Base-by-base conservation (phyloP, 1,140 invertebrate genomes). In the Cydia amplana region DNA sequence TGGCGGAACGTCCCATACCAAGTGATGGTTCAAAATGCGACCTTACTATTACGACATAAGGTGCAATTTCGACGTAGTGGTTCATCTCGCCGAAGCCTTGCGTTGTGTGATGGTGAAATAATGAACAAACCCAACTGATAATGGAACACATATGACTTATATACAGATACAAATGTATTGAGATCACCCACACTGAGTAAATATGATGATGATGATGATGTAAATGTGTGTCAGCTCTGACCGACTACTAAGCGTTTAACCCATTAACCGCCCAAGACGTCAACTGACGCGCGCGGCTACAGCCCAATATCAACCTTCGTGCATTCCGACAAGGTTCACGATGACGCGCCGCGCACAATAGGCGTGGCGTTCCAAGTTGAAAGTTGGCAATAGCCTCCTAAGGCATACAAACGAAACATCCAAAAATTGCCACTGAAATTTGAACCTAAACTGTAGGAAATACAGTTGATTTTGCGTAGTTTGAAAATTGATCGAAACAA, bases 121-220 rank as follows among this genome's bases (percentile, higher is more conserved):
- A 60, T 55, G 7, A 75, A 46, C 64, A 73, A 76, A 64, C 72
- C 55, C 20, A 72, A 76, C 73, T 76, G 65, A 65, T 72, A 25
- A 74, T 64, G 49, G 51, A 65, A 76, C 55, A 72, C 74, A n/a
- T 70, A 77, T 70, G 64, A 75, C 75, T 76, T 80, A 78, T 36
- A 78, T 77, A 77, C 72, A 77, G 74, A 83, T 79, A 86, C 82
- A 84, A 82, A 83, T 83, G 75, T 85, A 88, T 83, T 91, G 88
- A 91, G 88, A 90, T 91, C 90, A 85, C 87, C 82, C 84, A 82
- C 83, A 81, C 82, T 87, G 83, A 88, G 81, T 86, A 83, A 79
- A 77, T 84, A 79, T 74, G 60, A 64, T 40, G 65, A 73, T 75
- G 73, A 60, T 49, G 25, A 64, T 77, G 73, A 49, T 49, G 36